phyloP scores from a whole-genome alignment of 2,888 invertebrate genomes.

The Tetropium fuscum region DNA sequence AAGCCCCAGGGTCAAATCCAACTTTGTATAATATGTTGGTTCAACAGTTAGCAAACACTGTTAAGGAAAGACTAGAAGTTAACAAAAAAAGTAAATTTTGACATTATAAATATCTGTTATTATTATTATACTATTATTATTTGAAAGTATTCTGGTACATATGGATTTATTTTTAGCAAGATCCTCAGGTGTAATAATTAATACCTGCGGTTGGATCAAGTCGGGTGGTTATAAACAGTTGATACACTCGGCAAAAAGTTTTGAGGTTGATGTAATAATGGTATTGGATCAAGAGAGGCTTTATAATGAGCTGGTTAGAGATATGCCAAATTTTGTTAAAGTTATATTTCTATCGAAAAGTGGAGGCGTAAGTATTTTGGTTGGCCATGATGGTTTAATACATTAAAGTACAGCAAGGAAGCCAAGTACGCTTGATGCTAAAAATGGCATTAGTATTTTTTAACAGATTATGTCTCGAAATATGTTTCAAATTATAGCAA shows the following conservation, averaged over 20 bases:
- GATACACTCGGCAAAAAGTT: conserved; percentile 90
- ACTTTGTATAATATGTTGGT: conserved; percentile 88
- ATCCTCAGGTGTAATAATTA: conserved; percentile 92
- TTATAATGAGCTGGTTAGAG: conserved; percentile 92
- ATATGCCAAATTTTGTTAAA: conserved; percentile 94
- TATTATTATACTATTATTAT: no score
- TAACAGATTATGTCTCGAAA: no score
- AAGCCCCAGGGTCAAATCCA: conserved; percentile 79
- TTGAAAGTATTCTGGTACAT: no score
- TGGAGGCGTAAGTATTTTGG: conserved; percentile 82
- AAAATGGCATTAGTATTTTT: no score
- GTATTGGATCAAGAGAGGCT: conserved; percentile 97
- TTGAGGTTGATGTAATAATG: conserved; percentile 95
- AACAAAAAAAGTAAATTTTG: conserved; percentile 82
- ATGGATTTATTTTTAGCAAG: conserved; percentile 74
- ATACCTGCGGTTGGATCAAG: conserved; percentile 98
- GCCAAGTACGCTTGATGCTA: no score
- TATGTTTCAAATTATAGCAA: no score
- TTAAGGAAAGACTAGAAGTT: conserved; percentile 84
- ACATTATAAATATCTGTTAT: background rate
- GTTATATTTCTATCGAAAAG: conserved; percentile 81
- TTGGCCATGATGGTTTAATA: no score
- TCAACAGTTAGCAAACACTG: conserved; percentile 86
- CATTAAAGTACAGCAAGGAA: no score
- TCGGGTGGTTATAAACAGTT: conserved; percentile 90